These are phyloP conservation scores for Psittacula derbiana DNA, from an alignment of 2,797 vertebrate species.

Conservation along the genomic window DNA sequence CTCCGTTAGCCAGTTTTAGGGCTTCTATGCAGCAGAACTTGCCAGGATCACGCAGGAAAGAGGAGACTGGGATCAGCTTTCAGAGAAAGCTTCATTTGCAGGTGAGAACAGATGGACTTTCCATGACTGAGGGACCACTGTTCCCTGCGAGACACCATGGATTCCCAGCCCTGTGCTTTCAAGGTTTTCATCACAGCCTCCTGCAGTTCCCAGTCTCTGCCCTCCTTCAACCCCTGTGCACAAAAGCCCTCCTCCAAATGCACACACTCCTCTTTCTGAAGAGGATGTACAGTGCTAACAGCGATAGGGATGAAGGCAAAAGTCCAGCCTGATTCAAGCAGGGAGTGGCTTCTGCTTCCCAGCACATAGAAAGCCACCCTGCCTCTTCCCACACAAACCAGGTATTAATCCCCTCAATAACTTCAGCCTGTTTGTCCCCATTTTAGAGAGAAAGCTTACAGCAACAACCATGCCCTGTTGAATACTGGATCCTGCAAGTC, in stretches of 20 bases:
- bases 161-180: not conserved
- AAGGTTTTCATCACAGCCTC: not conserved
- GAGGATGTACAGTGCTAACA: not conserved
- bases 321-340: not conserved
- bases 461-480: not conserved
- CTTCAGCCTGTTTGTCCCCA: not conserved
- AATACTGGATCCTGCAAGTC: not conserved
- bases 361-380: not conserved
- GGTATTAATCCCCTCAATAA: not conserved
- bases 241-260: not conserved
- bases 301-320: not conserved
- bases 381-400: not conserved
- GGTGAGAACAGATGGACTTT: conserved; percentile 37
- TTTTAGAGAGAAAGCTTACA: not conserved
- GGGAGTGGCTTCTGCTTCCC: conserved; percentile 34
- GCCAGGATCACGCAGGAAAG: not conserved
- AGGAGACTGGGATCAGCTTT: not conserved
- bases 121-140: conserved; percentile 4
- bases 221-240: conserved; percentile 12
- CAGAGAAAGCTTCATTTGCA: conserved; percentile 27
- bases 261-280: not conserved
- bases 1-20: not conserved
- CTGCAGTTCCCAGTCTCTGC: not conserved
- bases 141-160: not conserved
- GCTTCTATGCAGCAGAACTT: not conserved